phyloP scores from a whole-genome alignment of 2,888 invertebrate species.

The Hyposoter dolosus region DNA sequence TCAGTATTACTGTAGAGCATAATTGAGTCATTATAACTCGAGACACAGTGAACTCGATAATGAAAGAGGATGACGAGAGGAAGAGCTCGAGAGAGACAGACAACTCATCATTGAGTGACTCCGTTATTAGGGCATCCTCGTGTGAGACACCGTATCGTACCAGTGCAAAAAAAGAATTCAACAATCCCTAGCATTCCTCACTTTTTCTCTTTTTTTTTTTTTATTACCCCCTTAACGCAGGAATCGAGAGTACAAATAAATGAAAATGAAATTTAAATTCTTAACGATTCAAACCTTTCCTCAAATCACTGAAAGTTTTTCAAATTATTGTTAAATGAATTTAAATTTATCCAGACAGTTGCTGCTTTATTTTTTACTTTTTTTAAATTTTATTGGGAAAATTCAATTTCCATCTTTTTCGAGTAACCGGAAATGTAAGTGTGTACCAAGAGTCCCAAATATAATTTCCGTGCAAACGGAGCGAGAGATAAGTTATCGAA shows the following conservation, averaged over 20 bases:
- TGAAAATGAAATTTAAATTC: conserved; percentile 12
- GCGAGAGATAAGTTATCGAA: conserved; percentile 40
- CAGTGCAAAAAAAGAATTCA: conserved; percentile 40
- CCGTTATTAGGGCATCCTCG: conserved; percentile 54
- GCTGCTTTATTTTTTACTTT: neutral
- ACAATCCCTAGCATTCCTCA: neutral
- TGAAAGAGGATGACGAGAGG: conserved; percentile 53
- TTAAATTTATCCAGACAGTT: neutral
- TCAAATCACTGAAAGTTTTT: neutral
- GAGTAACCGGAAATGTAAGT: conserved; percentile 18
- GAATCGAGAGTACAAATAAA: neutral
- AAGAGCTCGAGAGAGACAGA: conserved; percentile 1
- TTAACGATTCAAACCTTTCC: neutral
- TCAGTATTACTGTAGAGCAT: conserved; percentile 41
- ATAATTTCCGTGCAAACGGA: conserved; percentile 24
- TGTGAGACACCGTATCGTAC: conserved; percentile 37
- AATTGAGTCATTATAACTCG: conserved; percentile 67
- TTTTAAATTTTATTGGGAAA: neutral
- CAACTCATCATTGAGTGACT: conserved; percentile 12
- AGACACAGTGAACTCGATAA: conserved; percentile 66
- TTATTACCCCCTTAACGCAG: neutral
- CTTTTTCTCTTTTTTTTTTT: conserved; percentile 12
- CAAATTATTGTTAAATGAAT: neutral
- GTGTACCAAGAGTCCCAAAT: conserved; percentile 6
- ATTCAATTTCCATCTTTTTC: neutral